Evolutionary conservation across 2,797 vertebrate genomes (phyloP), one percentile per base, ranked within the genome.

Genomic region (Neosilurus hyrtlii): DNA sequence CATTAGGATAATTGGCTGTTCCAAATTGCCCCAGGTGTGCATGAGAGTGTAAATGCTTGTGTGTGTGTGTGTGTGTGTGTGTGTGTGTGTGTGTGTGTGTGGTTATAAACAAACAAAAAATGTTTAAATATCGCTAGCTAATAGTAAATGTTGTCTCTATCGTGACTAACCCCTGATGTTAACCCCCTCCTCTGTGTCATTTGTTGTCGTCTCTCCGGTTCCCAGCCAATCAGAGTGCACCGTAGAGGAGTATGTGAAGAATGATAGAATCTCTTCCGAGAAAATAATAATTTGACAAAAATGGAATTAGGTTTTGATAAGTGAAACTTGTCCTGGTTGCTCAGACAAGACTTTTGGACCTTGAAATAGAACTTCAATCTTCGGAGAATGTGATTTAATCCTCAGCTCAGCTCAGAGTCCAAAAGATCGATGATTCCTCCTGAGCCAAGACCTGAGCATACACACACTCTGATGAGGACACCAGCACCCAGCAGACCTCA

Each of bases 251-350:
- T 24, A 24, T 7, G 1, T 57, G 26, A 75, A 75, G 26, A 35
- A 18, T 59, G 18, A 75, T 22, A 9, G 26, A 74, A 56, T 57
- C 52, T 74, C 7, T 43, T 75, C n/a, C 0, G 4, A 76, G 54
- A 37, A 75, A 59, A 59, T 30, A 30, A n/a, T 43, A n/a, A 49
- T 77, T 77, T 43, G 72, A 57, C 72, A 56, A 73, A 72, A 30
- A 6, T 5, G 16, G 30, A 54, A 56, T 30, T 49, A 12, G 37
- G 66, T 18, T 49, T 54, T 26, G n/a, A 71, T 49, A 51, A 26
- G 2, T 72, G 12, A 72, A 72, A 24, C 14, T 15, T 22, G 71
- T 26, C 4, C 35, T 61, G 56, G 20, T 9, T 22, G 56, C 30
- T 22, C 0, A 18, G 73, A 37, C 30, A 59, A 37, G 30, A 30